Percentiles rank a stretch among this genome's conserved stretches.
phyloP scores from a whole-genome alignment of 2,797 vertebrate genomes.

The Oreochromis grahami region DNA sequence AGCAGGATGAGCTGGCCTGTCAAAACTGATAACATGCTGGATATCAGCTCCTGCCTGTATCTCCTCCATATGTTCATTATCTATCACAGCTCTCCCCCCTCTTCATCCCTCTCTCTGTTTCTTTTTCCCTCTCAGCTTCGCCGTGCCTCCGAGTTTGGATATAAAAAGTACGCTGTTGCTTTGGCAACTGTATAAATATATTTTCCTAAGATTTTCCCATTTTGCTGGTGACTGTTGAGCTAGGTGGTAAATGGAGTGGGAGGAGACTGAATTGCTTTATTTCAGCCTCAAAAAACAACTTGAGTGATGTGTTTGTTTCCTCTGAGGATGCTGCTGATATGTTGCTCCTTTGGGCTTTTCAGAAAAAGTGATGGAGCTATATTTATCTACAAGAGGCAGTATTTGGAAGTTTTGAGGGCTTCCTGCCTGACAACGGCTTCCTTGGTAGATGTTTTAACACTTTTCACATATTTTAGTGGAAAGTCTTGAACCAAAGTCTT shows the following conservation, averaged over 20 bases:
- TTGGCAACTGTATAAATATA: constrained; percentile 70
- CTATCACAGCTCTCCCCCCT: constrained; percentile 20
- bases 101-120: neutral
- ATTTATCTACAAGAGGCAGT: constrained; percentile 54
- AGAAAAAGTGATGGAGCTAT: constrained; percentile 43
- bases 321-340: constrained; percentile 30
- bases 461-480: neutral
- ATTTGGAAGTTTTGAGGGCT: constrained; percentile 33
- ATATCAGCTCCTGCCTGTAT: constrained; percentile 51
- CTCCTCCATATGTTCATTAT: constrained; percentile 53
- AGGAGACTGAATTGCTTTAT: constrained; percentile 56
- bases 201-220: constrained; percentile 58
- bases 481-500: neutral
- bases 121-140: constrained; percentile 33
- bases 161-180: constrained; percentile 73
- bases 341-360: constrained; percentile 48
- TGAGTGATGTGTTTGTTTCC: constrained; percentile 58
- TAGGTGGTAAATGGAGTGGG: constrained; percentile 62
- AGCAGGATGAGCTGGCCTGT: constrained; percentile 65
- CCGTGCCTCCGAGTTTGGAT: constrained; percentile 36
- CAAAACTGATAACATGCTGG: constrained; percentile 65
- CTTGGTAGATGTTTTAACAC: constrained; percentile 5
- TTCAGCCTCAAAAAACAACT: constrained; percentile 58
- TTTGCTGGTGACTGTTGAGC: constrained; percentile 45
- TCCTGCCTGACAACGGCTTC: constrained; percentile 33